Evolutionary conservation across 2,888 invertebrate genomes (phyloP), one percentile per base, ranked within the genome.

Genomic region (Teleogryllus oceanicus): DNA sequence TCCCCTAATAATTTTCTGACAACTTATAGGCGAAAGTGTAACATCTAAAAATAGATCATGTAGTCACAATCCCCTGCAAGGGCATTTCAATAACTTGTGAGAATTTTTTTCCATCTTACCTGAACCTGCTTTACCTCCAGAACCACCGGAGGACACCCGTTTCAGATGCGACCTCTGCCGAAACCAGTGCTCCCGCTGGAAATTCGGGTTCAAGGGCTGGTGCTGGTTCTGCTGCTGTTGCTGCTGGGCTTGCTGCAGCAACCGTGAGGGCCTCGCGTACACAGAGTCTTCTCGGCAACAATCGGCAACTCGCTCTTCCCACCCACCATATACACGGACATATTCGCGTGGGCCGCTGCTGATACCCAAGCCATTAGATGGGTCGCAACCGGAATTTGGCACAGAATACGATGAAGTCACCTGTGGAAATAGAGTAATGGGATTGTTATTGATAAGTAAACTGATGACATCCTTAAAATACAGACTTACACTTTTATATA

Each of bases 321-420:
- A 92, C 49, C 90, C 91, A 0, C 90, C 89, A 85, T 92, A 92
- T 2, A 91, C 91, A 80, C 92, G 88, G 8, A 91, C 89, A 85
- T 92, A 92, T 83, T 90, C 88, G 49, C 88, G 87, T 74, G 83
- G 87, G 87, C 87, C 83, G 88, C 87, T 83, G 87, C 87, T 81
- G 37, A n/a, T 49, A 21, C 75, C 76, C 11, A 76, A 16, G 49
- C 49, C 20, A 20, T 50, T 62, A 11, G 75, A 75, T 51, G 49
- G 20, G 21, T 75, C 24, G 49, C 50, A 76, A 37, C 77, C 50
- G n/a, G 37, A 37, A 80, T 82, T 16, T 88, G 89, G 85, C 88
- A 90, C 86, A 87, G 85, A 85, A 78, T 84, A 82, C 11, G 85
- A 84, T 16, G 85, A 83, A 51, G 84, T 84, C n/a, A 84, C 84